Evolutionary conservation across 2,797 vertebrate genomes (phyloP), one percentile per base, ranked within the genome.

Genomic region (Cryptoprocta ferox): DNA sequence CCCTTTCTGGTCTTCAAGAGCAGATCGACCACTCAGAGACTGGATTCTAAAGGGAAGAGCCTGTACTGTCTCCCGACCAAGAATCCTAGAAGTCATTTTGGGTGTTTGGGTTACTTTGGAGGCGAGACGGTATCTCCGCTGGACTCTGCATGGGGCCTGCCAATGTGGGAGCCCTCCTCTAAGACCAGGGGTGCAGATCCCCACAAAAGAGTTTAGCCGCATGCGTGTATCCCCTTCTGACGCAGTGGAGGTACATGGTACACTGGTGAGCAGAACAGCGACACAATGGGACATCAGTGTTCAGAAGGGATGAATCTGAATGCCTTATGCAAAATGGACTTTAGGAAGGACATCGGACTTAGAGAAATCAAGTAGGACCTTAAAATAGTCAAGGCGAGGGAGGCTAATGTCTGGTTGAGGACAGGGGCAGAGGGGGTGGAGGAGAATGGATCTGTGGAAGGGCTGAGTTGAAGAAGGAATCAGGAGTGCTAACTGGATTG

Each of bases 241-340:
- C 56, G 75, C 5, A 0, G 8, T 45, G 42, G 59, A 32, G n/a
- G 21, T 3, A 9, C 7, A 4, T 30, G 45, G 12, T 7, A 30
- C 32, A 4, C 28, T 35, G 3, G 63, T 82, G 89, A 94, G 35
- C 71, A 92, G n/a, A 85, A 19, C 35, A 56, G 5, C 66, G 61
- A 53, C 50, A 3, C 2, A 30, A 19, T 16, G 11, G 68, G 65
- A 53, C 10, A 28, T 30, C 35, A 32, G 56, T 9, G 26, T 53
- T 94, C 84, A 45, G 19, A 86, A 95, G 87, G 76, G 56, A 48
- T 96, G 39, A 19, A 26, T 80, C 50, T 42, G 50, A 83, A 88
- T 19, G 19, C 30, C 2, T 3, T 28, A 30, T 66, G 39, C 35
- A 90, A 86, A 76, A 32, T 89, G 15, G n/a, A 10, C 48, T 71